Evolutionary conservation across 1,140 invertebrate species (phyloP), one percentile per base, ranked within the genome.

Genomic region (Ips nitidus): DNA sequence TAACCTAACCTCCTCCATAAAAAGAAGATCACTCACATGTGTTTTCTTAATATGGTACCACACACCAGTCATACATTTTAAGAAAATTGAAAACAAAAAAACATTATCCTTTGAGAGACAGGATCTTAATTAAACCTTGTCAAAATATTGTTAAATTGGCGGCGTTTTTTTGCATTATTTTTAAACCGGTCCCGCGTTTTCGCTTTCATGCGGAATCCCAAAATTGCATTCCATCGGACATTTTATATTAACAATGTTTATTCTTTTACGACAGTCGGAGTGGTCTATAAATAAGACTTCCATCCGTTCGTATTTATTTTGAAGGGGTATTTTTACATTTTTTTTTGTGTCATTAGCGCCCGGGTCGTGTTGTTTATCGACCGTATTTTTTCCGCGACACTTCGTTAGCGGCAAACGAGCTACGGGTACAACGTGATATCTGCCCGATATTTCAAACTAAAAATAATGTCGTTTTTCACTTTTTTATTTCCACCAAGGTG

Each of bases 311-410:
- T 41, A 59, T 59, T 59, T 59, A 59, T 59, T 59, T 59, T 41
- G 57, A 41, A 42, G 57, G 57, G 38, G 52, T 55, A 40, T 56
- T 56, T 56, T 56, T 3, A 56, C 53, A 22, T 22, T 22, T 59
- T 59, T 59, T 59, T 42, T 41, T n/a, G 40, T 59, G 57, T 59
- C 57, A 59, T 59, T 59, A 59, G 57, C 57, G 57, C 57, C 57
- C 37, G 40, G 57, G 2, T 41, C 37, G 8, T 42, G 57, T 59
- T 59, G 57, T 59, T 59, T 59, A 59, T 59, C 57, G 57, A 42
- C 41, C 57, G 57, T 59, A 59, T 59, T 59, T 59, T 59, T 40
- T 59, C 57, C 39, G 42, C 41, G 57, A 59, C 57, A 59, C 57
- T 42, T 59, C 57, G 57, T 59, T 59, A 59, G 57, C 39, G 52